Base-by-base conservation (phyloP, 2,113 vertebrate species). In the Labeo rohita region DNA sequence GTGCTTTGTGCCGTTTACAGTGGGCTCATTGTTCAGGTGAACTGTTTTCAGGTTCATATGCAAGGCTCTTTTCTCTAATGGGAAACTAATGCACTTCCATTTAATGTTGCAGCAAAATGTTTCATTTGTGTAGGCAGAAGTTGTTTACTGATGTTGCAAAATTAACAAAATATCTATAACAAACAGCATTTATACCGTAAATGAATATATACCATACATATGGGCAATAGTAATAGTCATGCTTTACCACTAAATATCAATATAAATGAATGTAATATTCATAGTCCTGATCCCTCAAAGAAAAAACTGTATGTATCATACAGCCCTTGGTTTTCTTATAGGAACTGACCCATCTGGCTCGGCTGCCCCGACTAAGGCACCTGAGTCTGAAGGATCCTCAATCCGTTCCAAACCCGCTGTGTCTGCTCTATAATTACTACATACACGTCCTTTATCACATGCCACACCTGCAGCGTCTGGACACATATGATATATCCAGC, bases 401-500 rank as follows among this genome's bases (percentile, higher is more conserved):
- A 3, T 97, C 96, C 50, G 88, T 90, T 39, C 89, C 95, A 52
- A 97, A 97, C 89, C 96, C 96, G 0, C 95, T 98, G 78, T 97
- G 97, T 91, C 92, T 95, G 78, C 94, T 97, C 84, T 96, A 91
- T 88, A 97, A 98, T 93, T 98, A 97, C 75, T 93, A 93, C 74
- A 97, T 94, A 34, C 97, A 98, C 16, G 85, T 98, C 6, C 91
- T 98, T 2, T 97, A 97, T 91, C 97, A 98, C 90, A 90, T 97
- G 86, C 96, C 97, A 21, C 85, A 76, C 49, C 96, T 98, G 76
- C 93, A 95, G 90, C 92, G 90, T 74, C 94, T 98, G 2, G 97
- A 98, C 91, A 95, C 93, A 0, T 95, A 95, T 1, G 93, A 97
- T 21, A 94, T 98, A 43, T 96, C 95, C 2, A 90, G 91, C 87